These are phyloP conservation scores for Peromyscus eremicus DNA, from an alignment of 2,797 vertebrate species.

Conservation along the genomic window DNA sequence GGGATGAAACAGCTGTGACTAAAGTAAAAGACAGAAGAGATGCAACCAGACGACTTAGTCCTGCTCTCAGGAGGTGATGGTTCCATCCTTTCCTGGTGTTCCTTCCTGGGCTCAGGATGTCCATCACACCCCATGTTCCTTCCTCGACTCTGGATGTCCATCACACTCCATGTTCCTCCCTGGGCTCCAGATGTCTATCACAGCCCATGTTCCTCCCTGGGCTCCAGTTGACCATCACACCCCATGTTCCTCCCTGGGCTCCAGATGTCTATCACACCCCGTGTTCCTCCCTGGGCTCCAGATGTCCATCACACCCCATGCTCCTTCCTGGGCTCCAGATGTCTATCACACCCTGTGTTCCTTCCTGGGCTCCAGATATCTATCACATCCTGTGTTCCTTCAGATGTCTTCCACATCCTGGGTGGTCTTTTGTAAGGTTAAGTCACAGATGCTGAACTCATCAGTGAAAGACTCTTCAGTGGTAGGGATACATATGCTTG, in stretches of 20 bases:
- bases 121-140: too few species aligned
- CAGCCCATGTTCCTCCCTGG: background rate
- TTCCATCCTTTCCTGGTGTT: background rate
- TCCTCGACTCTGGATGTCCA: too few species aligned
- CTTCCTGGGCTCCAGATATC: too few species aligned
- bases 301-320: background rate
- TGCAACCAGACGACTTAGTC: background rate
- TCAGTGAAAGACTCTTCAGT: background rate
- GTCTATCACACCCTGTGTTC: background rate
- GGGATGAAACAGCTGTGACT: background rate
- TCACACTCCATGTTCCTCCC: too few species aligned
- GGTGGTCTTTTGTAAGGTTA: background rate
- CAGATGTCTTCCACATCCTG: background rate
- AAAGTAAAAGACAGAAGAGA: background rate
- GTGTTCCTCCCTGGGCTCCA: too few species aligned
- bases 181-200: too few species aligned
- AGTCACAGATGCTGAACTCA: background rate
- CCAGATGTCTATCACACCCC: too few species aligned
- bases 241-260: too few species aligned
- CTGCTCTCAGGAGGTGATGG: background rate
- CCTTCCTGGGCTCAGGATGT: background rate
- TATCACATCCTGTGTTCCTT: background rate
- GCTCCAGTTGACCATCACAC: too few species aligned
- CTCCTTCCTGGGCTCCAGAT: background rate
- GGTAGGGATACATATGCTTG: background rate